Conservation (phyloP, 2,113 vertebrate genomes). For the Nyctibius bracteatus region DNA sequence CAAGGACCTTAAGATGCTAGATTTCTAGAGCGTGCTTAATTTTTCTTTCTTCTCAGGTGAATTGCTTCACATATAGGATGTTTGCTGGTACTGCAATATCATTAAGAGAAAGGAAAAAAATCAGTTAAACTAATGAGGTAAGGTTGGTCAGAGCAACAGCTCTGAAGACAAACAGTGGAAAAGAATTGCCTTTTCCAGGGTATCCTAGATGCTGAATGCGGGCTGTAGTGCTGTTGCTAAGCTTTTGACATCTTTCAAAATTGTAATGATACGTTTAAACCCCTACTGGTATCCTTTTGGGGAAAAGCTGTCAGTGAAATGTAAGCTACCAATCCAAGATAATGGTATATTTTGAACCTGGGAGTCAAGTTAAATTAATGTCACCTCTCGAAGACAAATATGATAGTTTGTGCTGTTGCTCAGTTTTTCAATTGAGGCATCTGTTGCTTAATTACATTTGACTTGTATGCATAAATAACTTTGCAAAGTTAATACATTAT, state of each 20-base stretch:
- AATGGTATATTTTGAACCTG: background rate
- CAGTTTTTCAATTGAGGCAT: background rate
- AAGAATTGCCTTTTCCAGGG: background rate
- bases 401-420: background rate
- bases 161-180: background rate
- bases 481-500: background rate
- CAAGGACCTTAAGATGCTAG: background rate
- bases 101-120: background rate
- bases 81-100: background rate
- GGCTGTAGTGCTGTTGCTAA: background rate
- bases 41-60: background rate
- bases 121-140: background rate
- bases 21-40: background rate
- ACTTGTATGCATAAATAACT: background rate
- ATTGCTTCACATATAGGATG: background rate
- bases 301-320: constrained; percentile 18
- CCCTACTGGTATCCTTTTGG: background rate
- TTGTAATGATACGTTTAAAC: constrained; percentile 4
- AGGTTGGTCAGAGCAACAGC: background rate
- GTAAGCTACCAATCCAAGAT: background rate
- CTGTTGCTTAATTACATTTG: constrained; percentile 3
- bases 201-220: background rate
- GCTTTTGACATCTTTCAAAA: background rate
- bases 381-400: background rate
- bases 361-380: background rate